Evolutionary conservation across 2,797 vertebrate species (phyloP).

Genomic region (Morelia viridis): DNA sequence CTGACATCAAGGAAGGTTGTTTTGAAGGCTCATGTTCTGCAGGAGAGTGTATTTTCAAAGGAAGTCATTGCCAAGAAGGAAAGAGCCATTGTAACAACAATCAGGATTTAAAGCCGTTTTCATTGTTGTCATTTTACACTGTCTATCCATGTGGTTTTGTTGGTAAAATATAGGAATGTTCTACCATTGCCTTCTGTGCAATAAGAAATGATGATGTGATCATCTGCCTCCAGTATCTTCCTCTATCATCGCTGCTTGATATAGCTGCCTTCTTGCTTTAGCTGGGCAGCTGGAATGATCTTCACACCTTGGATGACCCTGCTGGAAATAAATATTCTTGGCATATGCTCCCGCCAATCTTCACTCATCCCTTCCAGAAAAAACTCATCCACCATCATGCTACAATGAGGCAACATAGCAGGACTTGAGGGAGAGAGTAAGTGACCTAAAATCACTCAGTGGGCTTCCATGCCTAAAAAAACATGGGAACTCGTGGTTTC

Average conservation of each 20-base stretch:
- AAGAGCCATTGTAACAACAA: background rate
- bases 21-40: background rate
- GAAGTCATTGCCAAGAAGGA: background rate
- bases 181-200: background rate
- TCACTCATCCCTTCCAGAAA: background rate
- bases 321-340: background rate
- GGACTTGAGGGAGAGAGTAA: background rate
- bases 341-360: background rate
- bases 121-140: background rate
- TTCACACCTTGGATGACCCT: background rate
- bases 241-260: background rate
- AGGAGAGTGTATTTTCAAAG: background rate
- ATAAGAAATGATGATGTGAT: background rate
- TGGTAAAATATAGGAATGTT: background rate
- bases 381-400: background rate
- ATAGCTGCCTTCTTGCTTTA: background rate
- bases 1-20: background rate
- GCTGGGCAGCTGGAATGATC: background rate
- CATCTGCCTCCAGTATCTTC: background rate
- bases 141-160: background rate
- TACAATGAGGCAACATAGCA: background rate
- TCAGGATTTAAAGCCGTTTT: background rate
- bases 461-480: background rate
- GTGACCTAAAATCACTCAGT: background rate
- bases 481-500: background rate